Evolutionary conservation across 2,888 invertebrate genomes (phyloP).

Genomic region (Oscheius myriophilus): DNA sequence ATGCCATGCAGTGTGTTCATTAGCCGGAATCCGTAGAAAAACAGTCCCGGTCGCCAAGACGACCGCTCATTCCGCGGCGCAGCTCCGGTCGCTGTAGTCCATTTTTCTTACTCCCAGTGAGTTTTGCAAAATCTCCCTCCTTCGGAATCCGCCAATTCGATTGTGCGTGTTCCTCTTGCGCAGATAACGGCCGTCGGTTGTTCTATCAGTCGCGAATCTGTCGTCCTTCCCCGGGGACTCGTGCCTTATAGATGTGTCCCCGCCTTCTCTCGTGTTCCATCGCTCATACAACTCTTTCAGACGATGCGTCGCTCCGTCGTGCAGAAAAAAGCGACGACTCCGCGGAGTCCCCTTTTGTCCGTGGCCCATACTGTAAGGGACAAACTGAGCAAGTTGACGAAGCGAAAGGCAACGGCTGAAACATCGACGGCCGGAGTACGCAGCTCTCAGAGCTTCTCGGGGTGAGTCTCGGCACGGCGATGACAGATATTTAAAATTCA

Average conservation of each 20-base stretch:
- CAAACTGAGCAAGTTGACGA: slow-evolving; percentile 46
- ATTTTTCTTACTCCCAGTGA: too few relatives aligned
- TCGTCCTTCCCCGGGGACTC: slow-evolving; percentile 15
- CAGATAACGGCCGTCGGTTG: background rate
- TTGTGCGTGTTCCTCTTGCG: too few relatives aligned
- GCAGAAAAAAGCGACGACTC: slow-evolving; percentile 35
- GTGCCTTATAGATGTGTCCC: slow-evolving; percentile 22
- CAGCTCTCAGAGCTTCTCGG: slow-evolving; percentile 47
- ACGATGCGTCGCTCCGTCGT: slow-evolving; percentile 22
- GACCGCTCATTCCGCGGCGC: too few relatives aligned
- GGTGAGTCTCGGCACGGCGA: slow-evolving; percentile 33
- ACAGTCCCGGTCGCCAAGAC: too few relatives aligned
- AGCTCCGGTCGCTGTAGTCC: too few relatives aligned
- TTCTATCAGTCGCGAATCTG: slow-evolving; percentile 22
- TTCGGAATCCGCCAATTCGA: too few relatives aligned
- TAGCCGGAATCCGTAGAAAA: too few relatives aligned
- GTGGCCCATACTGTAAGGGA: slow-evolving; percentile 66
- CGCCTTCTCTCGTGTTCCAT: too few relatives aligned
- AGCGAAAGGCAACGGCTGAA: slow-evolving; percentile 13
- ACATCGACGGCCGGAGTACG: slow-evolving; percentile 28
- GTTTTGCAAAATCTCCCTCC: too few relatives aligned
- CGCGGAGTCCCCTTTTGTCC: slow-evolving; percentile 65
- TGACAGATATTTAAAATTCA: too few relatives aligned
- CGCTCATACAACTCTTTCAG: too few relatives aligned
- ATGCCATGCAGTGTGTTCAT: too few relatives aligned